These are phyloP conservation scores for Tetramorium simillimum DNA, from an alignment of 1,140 invertebrate species.

Conservation along the genomic window DNA sequence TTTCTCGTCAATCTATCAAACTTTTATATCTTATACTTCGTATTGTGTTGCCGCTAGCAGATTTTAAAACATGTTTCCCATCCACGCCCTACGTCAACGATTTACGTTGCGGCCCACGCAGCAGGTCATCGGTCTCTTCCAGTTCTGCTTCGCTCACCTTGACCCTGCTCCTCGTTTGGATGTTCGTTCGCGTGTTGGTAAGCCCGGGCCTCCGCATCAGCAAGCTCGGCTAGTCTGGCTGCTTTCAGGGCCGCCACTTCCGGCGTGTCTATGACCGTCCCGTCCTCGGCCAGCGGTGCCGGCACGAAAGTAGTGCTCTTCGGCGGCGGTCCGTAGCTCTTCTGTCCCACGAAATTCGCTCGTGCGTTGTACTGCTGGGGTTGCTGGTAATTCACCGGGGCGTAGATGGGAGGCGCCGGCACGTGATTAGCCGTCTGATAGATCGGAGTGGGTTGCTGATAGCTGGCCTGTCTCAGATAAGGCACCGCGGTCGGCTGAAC, in stretches of 20 bases:
- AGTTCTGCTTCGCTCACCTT: slow-evolving; percentile 73
- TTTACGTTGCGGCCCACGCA: slow-evolving; percentile 7
- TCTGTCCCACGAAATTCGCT: slow-evolving; percentile 70
- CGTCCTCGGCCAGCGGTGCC: slow-evolving; percentile 87
- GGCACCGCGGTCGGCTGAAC: slow-evolving; percentile 47
- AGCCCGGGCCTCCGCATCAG: slow-evolving; percentile 85
- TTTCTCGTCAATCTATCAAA: neutral
- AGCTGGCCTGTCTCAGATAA: slow-evolving; percentile 47
- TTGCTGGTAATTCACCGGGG: slow-evolving; percentile 57
- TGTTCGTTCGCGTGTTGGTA: slow-evolving; percentile 84
- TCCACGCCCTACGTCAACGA: neutral
- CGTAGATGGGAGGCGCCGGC: slow-evolving; percentile 18
- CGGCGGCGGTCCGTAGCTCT: slow-evolving; percentile 68
- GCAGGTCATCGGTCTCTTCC: neutral
- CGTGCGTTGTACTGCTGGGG: slow-evolving; percentile 71
- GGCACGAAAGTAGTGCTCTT: slow-evolving; percentile 80
- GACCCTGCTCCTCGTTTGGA: slow-evolving; percentile 74
- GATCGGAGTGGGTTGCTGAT: slow-evolving; percentile 47
- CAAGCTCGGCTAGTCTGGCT: slow-evolving; percentile 80
- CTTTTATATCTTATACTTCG: neutral
- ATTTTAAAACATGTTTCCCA: neutral
- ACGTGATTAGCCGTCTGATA: slow-evolving; percentile 55
- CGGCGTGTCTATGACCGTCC: slow-evolving; percentile 87
- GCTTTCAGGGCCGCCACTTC: slow-evolving; percentile 87
- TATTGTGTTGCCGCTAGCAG: neutral